Evolutionary conservation across 2,888 invertebrate genomes (phyloP).

Genomic region (Poecilobothrus nobilitatus): DNA sequence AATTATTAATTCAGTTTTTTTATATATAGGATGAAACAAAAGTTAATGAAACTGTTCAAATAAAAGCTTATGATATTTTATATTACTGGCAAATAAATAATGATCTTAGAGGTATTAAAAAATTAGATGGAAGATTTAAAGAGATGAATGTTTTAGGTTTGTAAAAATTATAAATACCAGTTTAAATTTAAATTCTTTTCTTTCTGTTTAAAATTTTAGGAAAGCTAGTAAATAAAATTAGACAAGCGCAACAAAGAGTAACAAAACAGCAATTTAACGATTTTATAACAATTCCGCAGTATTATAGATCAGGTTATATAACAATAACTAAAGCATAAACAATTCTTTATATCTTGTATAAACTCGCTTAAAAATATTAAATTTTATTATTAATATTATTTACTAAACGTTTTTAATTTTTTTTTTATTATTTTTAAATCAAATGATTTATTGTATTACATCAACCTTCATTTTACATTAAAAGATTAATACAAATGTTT

Average conservation of each 20-base stretch:
- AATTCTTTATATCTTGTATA: constrained; percentile 11
- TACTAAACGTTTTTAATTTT: not conserved
- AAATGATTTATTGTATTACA: not conserved
- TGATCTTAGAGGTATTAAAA: constrained; percentile 35
- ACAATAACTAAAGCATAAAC: constrained; percentile 37
- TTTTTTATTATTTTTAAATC: no score
- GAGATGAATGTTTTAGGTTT: constrained; percentile 40
- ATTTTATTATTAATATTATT: not conserved
- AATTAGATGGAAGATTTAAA: constrained; percentile 36
- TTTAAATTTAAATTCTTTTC: not conserved
- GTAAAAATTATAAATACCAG: constrained; percentile 14
- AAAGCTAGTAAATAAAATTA: constrained; percentile 40
- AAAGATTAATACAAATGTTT: not conserved
- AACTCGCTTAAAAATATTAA: not conserved
- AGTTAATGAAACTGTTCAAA: constrained; percentile 31
- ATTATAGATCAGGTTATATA: constrained; percentile 41
- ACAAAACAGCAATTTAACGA: constrained; percentile 32
- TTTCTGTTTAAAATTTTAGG: constrained; percentile 28
- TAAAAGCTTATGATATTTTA: constrained; percentile 36
- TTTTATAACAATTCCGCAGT: constrained; percentile 42
- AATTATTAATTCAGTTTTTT: not conserved
- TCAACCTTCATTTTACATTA: not conserved
- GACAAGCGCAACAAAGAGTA: constrained; percentile 36
- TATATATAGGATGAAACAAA: constrained; percentile 27
- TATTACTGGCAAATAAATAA: constrained; percentile 37